phyloP scores from a whole-genome alignment of 2,888 invertebrate species.

The Reticulitermes lucifugus region DNA sequence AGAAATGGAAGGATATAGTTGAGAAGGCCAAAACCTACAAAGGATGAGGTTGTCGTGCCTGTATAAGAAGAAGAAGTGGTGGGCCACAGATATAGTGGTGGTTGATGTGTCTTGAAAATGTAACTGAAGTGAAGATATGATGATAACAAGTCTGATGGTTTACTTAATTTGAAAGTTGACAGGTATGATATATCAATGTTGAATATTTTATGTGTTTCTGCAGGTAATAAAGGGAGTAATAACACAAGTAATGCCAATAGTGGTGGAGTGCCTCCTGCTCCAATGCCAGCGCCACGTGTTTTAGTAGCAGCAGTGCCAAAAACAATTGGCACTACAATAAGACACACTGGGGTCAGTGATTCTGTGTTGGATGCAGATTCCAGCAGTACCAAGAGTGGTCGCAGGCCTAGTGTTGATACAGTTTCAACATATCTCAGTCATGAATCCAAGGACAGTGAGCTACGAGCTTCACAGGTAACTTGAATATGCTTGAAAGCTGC shows the following conservation, averaged over 20 bases:
- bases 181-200: no score
- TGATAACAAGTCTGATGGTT: no score
- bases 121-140: no score
- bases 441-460: conserved; percentile 73
- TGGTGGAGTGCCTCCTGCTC: not conserved
- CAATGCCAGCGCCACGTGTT: conserved; percentile 19
- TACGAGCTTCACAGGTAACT: conserved; percentile 57
- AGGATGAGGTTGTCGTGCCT: no score
- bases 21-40: no score
- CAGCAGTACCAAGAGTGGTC: conserved; percentile 79
- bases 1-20: no score
- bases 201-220: not conserved
- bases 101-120: no score
- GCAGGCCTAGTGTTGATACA: conserved; percentile 87
- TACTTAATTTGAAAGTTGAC: no score
- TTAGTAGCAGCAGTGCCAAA: not conserved
- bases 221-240: conserved; percentile 43
- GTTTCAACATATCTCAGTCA: conserved; percentile 91
- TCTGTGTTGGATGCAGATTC: conserved; percentile 73
- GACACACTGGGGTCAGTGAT: conserved; percentile 28
- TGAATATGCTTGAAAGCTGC: not conserved
- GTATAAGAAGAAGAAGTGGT: no score
- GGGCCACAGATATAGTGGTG: no score
- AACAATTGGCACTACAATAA: not conserved
- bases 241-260: not conserved